These are phyloP conservation scores for Oreochromis spilurus DNA, from an alignment of 2,113 vertebrate species.

Conservation along the genomic window DNA sequence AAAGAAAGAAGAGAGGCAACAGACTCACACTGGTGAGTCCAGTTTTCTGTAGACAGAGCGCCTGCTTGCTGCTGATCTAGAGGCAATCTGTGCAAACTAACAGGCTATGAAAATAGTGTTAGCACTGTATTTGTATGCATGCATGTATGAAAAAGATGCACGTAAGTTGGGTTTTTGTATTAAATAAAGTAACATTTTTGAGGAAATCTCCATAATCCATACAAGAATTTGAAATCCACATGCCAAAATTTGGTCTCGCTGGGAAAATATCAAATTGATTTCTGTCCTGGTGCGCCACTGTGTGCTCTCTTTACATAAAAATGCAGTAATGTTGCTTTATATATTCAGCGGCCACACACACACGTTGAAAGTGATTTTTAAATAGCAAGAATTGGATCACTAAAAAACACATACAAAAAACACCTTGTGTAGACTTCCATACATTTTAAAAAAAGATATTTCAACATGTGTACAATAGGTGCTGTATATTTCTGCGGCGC, in stretches of 20 bases:
- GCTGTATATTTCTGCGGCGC: neutral
- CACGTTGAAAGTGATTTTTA: neutral
- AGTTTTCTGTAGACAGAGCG: neutral
- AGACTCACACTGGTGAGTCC: constrained; percentile 22
- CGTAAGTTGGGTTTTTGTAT: neutral
- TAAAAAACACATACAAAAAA: neutral
- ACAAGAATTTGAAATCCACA: neutral
- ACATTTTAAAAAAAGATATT: neutral
- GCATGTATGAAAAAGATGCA: neutral
- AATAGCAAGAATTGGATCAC: neutral
- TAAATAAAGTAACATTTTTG: neutral
- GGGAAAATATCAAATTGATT: neutral
- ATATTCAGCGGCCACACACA: constrained; percentile 2
- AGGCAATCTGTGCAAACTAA: constrained; percentile 20
- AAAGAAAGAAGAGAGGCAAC: constrained; percentile 28
- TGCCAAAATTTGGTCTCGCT: neutral
- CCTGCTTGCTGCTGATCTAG: constrained; percentile 11
- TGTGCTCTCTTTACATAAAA: constrained; percentile 14
- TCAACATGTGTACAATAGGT: neutral
- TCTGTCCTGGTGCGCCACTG: neutral
- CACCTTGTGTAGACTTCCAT: neutral
- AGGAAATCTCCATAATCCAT: neutral
- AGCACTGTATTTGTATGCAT: neutral
- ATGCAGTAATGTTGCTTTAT: constrained; percentile 1
- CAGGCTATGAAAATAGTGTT: neutral